Evolutionary conservation across 2,888 invertebrate species (phyloP), one percentile per base, ranked within the genome.

Genomic region (Acronicta leporina): DNA sequence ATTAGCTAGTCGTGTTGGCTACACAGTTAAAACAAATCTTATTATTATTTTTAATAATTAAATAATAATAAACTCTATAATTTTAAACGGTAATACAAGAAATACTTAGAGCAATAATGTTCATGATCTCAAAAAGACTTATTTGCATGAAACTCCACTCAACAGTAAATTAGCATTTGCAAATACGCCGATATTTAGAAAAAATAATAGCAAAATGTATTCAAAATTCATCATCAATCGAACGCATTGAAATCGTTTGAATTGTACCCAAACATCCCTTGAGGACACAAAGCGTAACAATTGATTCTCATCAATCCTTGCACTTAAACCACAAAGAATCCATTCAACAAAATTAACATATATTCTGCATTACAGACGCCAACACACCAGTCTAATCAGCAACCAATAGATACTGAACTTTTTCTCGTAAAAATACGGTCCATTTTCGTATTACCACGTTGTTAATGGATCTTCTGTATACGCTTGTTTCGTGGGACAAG

Each of bases 281-380:
- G 51, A 44, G 48, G 13, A 38, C 16, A 35, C 35, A 43, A 67
- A 44, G 47, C 57, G 47, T 47, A 63, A 47, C 50, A 58, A 65
- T 58, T 52, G 45, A 49, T 65, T 49, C 65, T 45, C 42, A 58
- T 43, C 27, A 33, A 10, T 44, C 27, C 35, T 38, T 20, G 50
- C 27, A 27, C 27, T 0, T 25, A 14, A 10, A n/a, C 40, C 56
- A 47, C 40, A 47, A 35, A 59, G 7, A 25, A 25, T 1, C 20
- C 14, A 52, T 30, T 44, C 40, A 2, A 50, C 20, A n/a, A 38
- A 51, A 46, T 35, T 14, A 13, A n/a, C 38, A 38, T 38, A 38
- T 6, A 38, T 35, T 35, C 35, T 35, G 13, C 35, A 35, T 35
- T 35, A 35, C 35, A 35, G 35, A 35, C 35, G 11, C 35, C 13